Evolutionary conservation across 2,113 vertebrate species (phyloP).

Genomic region (Aix galericulata): DNA sequence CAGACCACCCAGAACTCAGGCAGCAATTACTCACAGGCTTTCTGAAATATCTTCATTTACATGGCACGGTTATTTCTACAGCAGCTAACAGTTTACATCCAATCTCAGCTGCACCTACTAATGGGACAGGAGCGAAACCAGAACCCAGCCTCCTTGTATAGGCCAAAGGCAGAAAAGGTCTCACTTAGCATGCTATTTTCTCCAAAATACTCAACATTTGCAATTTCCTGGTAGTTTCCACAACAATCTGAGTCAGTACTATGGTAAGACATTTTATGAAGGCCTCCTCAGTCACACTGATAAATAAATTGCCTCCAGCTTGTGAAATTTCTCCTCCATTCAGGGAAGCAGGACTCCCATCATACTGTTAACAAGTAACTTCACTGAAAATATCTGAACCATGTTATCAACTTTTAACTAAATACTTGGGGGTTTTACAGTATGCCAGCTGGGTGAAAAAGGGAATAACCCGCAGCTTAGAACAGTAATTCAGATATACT

Average conservation of each 20-base stretch:
- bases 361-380: background rate
- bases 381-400: background rate
- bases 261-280: background rate
- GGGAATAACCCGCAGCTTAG: background rate
- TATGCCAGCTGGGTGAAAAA: background rate
- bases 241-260: background rate
- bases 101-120: background rate
- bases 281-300: background rate
- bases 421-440: background rate
- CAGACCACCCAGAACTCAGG: background rate
- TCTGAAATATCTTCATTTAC: background rate
- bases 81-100: background rate
- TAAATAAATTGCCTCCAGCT: background rate
- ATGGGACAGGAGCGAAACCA: background rate
- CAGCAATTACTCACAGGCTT: background rate
- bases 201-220: background rate
- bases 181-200: background rate
- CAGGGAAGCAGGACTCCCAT: background rate
- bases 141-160: background rate
- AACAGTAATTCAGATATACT: background rate
- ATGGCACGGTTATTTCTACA: background rate
- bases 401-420: background rate
- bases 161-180: background rate
- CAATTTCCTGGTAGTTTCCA: background rate
- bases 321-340: background rate